phyloP scores from a whole-genome alignment of 2,797 vertebrate genomes.

The Falco cherrug region DNA sequence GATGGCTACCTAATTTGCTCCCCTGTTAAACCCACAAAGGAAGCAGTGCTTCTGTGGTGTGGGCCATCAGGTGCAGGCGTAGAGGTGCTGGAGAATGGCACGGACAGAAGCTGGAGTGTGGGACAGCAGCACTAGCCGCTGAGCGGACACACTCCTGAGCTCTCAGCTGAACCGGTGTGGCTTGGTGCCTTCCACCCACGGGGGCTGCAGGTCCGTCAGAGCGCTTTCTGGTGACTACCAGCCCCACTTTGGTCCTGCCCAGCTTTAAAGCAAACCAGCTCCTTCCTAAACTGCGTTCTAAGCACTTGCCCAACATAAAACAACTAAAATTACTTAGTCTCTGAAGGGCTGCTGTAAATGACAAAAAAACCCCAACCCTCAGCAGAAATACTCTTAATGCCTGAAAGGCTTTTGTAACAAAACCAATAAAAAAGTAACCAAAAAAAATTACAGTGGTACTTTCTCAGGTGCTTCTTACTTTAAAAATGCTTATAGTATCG shows the following conservation, averaged over 20 bases:
- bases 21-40: not conserved
- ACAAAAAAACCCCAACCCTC: not conserved
- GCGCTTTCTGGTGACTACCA: not conserved
- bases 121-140: not conserved
- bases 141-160: not conserved
- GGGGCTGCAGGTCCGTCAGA: not conserved
- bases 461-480: not conserved
- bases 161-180: rapidly evolving
- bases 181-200: not conserved
- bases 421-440: not conserved
- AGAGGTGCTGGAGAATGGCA: not conserved
- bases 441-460: not conserved
- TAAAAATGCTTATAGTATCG: not conserved
- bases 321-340: not conserved
- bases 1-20: not conserved
- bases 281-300: not conserved
- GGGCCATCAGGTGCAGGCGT: not conserved
- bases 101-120: not conserved
- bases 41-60: not conserved
- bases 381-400: not conserved
- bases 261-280: not conserved
- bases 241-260: not conserved
- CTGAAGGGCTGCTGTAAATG: not conserved
- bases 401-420: not conserved
- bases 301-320: not conserved